Evolutionary conservation across 2,113 vertebrate genomes (phyloP).

Genomic region (Anseranas semipalmata): DNA sequence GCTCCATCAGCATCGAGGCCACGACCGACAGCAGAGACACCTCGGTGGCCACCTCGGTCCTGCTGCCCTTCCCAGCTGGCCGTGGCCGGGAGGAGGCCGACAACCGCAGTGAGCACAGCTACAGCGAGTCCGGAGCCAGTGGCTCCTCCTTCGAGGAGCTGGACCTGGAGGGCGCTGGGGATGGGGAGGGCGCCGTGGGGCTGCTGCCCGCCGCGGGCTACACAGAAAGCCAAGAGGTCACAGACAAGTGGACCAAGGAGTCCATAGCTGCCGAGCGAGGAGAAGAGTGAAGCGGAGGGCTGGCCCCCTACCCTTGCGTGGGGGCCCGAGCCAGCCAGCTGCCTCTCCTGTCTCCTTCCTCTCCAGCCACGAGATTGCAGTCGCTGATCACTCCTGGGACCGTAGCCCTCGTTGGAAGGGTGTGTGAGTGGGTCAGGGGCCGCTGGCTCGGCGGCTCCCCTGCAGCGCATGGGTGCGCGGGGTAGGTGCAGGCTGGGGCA

Average conservation of each 20-base stretch:
- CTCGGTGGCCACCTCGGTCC: slow-evolving; percentile 80
- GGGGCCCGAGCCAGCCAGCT: slow-evolving; percentile 13
- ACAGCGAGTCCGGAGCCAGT: slow-evolving; percentile 88
- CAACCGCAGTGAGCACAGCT: slow-evolving; percentile 84
- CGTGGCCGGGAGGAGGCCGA: slow-evolving; percentile 79
- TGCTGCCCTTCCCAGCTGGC: slow-evolving; percentile 72
- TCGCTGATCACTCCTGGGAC: neutral
- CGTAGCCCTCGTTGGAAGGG: slow-evolving; percentile 25
- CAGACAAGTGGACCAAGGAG: slow-evolving; percentile 73
- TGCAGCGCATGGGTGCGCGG: neutral
- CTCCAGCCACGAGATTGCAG: slow-evolving; percentile 30
- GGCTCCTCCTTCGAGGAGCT: slow-evolving; percentile 96
- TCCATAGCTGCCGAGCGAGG: slow-evolving; percentile 65
- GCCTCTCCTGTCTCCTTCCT: slow-evolving; percentile 51
- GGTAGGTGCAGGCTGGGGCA: neutral
- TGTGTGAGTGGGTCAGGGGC: neutral
- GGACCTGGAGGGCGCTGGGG: slow-evolving; percentile 82
- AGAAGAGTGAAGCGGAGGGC: slow-evolving; percentile 66
- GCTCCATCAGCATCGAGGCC: slow-evolving; percentile 83
- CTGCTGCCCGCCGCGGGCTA: neutral
- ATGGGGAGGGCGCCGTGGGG: slow-evolving; percentile 52
- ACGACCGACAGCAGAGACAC: slow-evolving; percentile 88
- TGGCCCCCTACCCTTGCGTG: neutral
- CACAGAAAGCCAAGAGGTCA: slow-evolving; percentile 22
- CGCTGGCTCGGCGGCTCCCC: neutral